Evolutionary conservation across 2,113 vertebrate species (phyloP).

Genomic region (Zosterops borbonicus): DNA sequence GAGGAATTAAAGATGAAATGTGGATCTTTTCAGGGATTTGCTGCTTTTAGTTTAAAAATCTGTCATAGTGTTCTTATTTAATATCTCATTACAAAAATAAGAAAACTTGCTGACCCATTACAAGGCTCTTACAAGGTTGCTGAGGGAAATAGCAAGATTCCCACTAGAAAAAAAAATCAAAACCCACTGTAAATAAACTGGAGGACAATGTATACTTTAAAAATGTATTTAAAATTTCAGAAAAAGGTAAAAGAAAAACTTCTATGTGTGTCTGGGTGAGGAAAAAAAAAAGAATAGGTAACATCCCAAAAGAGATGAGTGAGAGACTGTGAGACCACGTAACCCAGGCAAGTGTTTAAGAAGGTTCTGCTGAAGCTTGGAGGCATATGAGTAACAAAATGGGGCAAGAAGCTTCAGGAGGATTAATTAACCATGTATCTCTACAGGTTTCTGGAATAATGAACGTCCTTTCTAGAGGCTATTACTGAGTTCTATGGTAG

Average conservation of each 20-base stretch:
- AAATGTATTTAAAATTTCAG: neutral
- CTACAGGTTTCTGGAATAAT: neutral
- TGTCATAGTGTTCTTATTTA: neutral
- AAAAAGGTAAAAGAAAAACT: neutral
- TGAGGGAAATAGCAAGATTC: neutral
- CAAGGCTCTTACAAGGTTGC: neutral
- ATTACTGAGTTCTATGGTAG: neutral
- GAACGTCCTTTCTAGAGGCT: neutral
- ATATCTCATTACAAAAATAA: neutral
- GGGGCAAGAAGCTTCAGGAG: neutral
- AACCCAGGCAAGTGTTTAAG: neutral
- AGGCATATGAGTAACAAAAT: neutral
- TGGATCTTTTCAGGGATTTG: neutral
- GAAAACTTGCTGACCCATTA: neutral
- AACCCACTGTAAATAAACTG: neutral
- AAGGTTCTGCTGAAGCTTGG: neutral
- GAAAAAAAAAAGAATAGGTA: neutral
- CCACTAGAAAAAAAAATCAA: neutral
- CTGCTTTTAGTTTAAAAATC: neutral
- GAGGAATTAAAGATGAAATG: neutral
- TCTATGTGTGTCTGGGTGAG: neutral
- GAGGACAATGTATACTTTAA: neutral
- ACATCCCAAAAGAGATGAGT: neutral
- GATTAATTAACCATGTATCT: neutral
- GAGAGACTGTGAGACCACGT: neutral